Base-by-base conservation (phyloP, 1,140 invertebrate species). In the Callitettix versicolor region DNA sequence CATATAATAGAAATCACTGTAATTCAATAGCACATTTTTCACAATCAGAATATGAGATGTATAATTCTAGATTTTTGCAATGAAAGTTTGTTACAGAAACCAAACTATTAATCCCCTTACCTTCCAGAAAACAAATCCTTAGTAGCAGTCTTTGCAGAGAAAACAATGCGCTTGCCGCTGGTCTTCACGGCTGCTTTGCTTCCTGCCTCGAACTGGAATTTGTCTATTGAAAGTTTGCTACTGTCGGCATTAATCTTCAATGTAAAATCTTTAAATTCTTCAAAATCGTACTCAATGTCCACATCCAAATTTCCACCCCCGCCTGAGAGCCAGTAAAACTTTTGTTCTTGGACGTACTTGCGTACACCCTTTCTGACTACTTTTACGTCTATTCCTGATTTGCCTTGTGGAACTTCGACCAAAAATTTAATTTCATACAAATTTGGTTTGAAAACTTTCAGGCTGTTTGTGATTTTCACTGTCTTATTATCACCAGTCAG, bases 91-190 rank as follows among this genome's bases (percentile, higher is more conserved):
- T n/a, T n/a, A n/a, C n/a, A n/a, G n/a, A n/a, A n/a, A n/a, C n/a
- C n/a, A n/a, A n/a, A n/a, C n/a, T n/a, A n/a, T n/a, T n/a, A n/a
- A 22, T 30, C 9, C 40, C 55, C 62, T 62, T 67, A 81, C 79
- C 73, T 81, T 69, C 85, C 86, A 61, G 77, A 76, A 2, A 88
- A 59, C 18, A 86, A 62, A 49, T 82, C 79, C 60, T 82, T 79
- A 40, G 76, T 76, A 3, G 76, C 77, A 46, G 78, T 78, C 6
- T 76, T 81, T 0, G 79, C 74, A 1, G 72, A 69, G 51, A 86
- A 73, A 48, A 79, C 70, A 41, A 88, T 72, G 22, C 73, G 74
- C 51, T 81, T 83, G n/a, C 20, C 54, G 6, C 51, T 55, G 36
- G 68, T 72, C 9, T 77, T 78, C 0, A 30, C 26, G 3, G 70